Percentiles rank a stretch among this genome's conserved stretches.
These are phyloP conservation scores for Rhingia campestris DNA, from an alignment of 2,888 invertebrate genomes.

Conservation along the genomic window DNA sequence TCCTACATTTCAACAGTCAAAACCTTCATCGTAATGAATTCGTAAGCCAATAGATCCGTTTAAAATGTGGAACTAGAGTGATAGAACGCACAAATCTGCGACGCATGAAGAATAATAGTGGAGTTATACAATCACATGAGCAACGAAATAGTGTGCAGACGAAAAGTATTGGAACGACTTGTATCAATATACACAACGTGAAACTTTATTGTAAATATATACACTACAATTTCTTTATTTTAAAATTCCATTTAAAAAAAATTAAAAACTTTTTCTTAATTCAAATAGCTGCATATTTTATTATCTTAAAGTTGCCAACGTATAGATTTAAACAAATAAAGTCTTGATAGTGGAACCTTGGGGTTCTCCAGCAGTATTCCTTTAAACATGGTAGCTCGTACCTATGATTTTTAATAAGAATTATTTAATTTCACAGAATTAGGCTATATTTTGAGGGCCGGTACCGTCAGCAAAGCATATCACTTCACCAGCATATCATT, in stretches of 20 bases:
- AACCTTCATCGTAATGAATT: slow-evolving; percentile 46
- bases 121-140: slow-evolving; percentile 31
- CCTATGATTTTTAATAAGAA: too few relatives aligned
- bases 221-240: slow-evolving; percentile 52
- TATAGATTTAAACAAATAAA: too few relatives aligned
- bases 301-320: background rate
- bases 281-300: slow-evolving; percentile 28
- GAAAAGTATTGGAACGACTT: background rate
- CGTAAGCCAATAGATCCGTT: background rate
- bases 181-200: slow-evolving; percentile 31
- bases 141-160: slow-evolving; percentile 42
- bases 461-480: too few relatives aligned
- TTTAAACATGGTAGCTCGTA: too few relatives aligned
- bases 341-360: too few relatives aligned
- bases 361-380: too few relatives aligned
- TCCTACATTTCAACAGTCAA: slow-evolving; percentile 39
- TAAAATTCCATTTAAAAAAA: slow-evolving; percentile 61
- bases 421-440: too few relatives aligned
- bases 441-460: too few relatives aligned
- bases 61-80: background rate
- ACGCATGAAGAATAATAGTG: background rate
- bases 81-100: slow-evolving; percentile 44
- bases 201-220: slow-evolving; percentile 56
- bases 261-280: slow-evolving; percentile 44
- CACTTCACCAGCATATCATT: too few relatives aligned